Base-by-base conservation (phyloP, 1,140 invertebrate species). In the Cydia amplana region DNA sequence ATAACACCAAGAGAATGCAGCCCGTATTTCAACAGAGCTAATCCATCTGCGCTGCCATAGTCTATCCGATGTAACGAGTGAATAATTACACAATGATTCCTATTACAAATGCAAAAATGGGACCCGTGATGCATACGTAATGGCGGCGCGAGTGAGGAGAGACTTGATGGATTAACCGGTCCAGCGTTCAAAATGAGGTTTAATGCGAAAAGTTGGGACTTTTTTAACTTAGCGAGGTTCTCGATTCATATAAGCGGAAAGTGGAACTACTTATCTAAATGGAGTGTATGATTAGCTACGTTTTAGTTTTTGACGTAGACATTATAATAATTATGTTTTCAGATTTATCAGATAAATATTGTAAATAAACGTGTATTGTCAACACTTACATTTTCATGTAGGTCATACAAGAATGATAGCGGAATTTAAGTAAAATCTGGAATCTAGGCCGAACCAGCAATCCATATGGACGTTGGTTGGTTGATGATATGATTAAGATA, bases 31-130 rank as follows among this genome's bases (percentile, higher is more conserved):
- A 84, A 78, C 79, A 78, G 72, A 74, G 65, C 73, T 75, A 77
- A 82, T 82, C 83, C 80, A 73, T 82, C 77, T 36, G 32, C 32
- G 7, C 65, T 65, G 67, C 74, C 78, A 86, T 87, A 87, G 90
- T 89, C 88, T 85, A 84, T 83, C 76, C 70, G 76, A 77, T 82
- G 84, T 92, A 92, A 92, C 89, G 87, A 90, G 79, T 83, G 87
- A 89, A 90, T 91, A 91, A 91, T 91, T 91, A 88, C 89, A 87
- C 83, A 86, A 88, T 89, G 89, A 92, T 92, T 82, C 85, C 82
- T 80, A 91, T 91, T 91, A 89, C 84, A 85, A 87, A 91, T 92
- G 90, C 89, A 91, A 92, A 92, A 92, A 92, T 90, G 88, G 82
- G 82, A 81, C 74, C 85, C 82, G 82, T 79, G 89, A 87, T 89